Evolutionary conservation across 2,113 vertebrate genomes (phyloP), one percentile per base, ranked within the genome.

Genomic region (Prunella fulvescens): DNA sequence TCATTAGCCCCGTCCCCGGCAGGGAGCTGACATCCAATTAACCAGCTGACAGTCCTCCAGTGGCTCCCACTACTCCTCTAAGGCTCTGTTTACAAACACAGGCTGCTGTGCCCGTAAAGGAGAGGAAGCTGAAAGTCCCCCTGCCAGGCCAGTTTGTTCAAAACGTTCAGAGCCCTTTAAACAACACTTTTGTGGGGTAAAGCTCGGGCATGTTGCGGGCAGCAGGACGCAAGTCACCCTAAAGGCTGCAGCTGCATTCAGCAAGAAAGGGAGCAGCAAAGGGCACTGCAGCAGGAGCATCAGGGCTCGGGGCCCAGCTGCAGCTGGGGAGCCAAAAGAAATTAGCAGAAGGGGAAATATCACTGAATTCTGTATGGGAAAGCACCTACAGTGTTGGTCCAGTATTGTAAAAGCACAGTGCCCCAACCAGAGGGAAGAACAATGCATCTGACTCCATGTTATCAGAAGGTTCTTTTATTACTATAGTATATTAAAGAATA

Each of bases 1-100:
- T 98, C 97, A 98, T 98, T 98, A 98, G 97, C 93, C 95, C 94
- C 80, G 60, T 88, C 96, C 96, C 65, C 83, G 1, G 97, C 76
- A 89, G 98, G 98, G 97, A 94, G 94, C 97, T 98, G 98, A 97
- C 98, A 98, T 98, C 97, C 97, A 98, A 98, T 98, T 98, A 98
- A 97, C 84, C 83, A 96, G 97, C 97, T 97, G 97, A 98, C 97
- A 97, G 96, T 97, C 84, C 96, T 96, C 97, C 74, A 50, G 92
- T 95, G 79, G 83, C 97, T 97, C 97, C 96, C 97, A 88, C 96
- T 96, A 86, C 96, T 78, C 97, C 96, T 97, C 91, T 92, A 96
- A 96, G 94, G 95, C 95, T 98, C 93, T 98, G 98, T 98, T 98
- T 98, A 98, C 98, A 98, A 98, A 98, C 98, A 98, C 97, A 95